These are phyloP conservation scores for Drosophila lini DNA, from an alignment of 1,140 invertebrate genomes.

Conservation along the genomic window DNA sequence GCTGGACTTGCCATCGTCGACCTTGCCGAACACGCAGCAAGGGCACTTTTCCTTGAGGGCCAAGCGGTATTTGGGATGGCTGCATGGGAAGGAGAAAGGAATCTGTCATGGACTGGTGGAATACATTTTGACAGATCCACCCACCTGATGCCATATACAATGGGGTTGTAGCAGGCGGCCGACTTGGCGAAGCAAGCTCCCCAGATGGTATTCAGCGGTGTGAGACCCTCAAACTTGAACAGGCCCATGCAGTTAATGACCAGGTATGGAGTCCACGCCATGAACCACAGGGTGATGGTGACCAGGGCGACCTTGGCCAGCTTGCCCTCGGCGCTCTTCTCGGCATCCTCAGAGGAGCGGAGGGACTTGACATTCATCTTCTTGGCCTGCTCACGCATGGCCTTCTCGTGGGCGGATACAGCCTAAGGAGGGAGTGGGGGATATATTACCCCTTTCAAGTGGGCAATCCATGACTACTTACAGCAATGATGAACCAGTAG, in stretches of 20 bases:
- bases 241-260: conserved; percentile 92
- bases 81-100: conserved; percentile 57
- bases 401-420: conserved; percentile 91
- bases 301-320: conserved; percentile 92
- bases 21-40: conserved; percentile 86
- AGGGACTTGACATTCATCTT: conserved; percentile 94
- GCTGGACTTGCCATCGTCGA: conserved; percentile 80
- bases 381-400: conserved; percentile 93
- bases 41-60: conserved; percentile 90
- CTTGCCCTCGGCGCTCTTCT: conserved; percentile 90
- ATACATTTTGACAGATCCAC: neutral
- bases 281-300: conserved; percentile 92
- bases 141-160: conserved; percentile 92
- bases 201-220: conserved; percentile 91
- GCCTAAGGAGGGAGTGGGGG: conserved; percentile 84
- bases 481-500: conserved; percentile 91
- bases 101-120: neutral
- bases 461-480: conserved; percentile 68
- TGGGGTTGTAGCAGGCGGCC: conserved; percentile 92
- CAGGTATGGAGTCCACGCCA: conserved; percentile 94
- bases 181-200: conserved; percentile 92
- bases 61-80: conserved; percentile 91
- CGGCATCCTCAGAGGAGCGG: conserved; percentile 88
- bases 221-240: conserved; percentile 88
- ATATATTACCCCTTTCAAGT: neutral